These are phyloP conservation scores for Agriopis leucophaearia DNA, from an alignment of 2,888 invertebrate species.

Conservation along the genomic window DNA sequence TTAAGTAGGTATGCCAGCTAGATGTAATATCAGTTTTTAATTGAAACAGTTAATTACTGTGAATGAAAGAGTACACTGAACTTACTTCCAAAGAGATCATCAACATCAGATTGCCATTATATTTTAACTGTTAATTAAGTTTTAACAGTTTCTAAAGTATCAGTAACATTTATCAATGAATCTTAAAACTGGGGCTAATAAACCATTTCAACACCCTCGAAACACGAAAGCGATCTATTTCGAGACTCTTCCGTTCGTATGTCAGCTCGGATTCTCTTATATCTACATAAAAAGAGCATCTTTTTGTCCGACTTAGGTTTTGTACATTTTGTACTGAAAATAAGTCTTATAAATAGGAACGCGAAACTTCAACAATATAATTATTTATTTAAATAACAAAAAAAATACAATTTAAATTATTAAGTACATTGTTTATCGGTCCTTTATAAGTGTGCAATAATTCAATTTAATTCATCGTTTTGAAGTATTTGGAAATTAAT, in stretches of 20 bases:
- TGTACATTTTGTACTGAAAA: neutral
- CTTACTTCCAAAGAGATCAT: neutral
- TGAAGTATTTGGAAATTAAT: too few relatives aligned
- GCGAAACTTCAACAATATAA: too few relatives aligned
- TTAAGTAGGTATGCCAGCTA: too few relatives aligned
- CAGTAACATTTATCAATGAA: slow-evolving; percentile 27
- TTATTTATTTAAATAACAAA: too few relatives aligned
- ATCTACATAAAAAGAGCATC: slow-evolving; percentile 7
- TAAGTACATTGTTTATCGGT: too few relatives aligned
- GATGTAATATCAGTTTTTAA: too few relatives aligned
- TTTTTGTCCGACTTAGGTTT: slow-evolving; percentile 2
- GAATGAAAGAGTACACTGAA: neutral
- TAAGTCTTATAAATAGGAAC: neutral
- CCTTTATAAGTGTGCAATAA: too few relatives aligned
- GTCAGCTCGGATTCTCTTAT: slow-evolving; percentile 31
- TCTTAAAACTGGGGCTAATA: slow-evolving; percentile 26
- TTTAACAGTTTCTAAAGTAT: neutral
- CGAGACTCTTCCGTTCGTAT: slow-evolving; percentile 37
- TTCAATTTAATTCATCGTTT: too few relatives aligned
- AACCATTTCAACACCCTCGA: slow-evolving; percentile 36
- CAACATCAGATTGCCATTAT: neutral
- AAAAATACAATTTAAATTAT: too few relatives aligned
- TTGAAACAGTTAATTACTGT: too few relatives aligned
- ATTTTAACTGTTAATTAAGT: neutral
- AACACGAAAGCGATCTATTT: slow-evolving; percentile 34